Percentiles rank a stretch among this genome's conserved stretches.
phyloP scores from a whole-genome alignment of 2,888 invertebrate genomes.

The Sipha maydis region DNA sequence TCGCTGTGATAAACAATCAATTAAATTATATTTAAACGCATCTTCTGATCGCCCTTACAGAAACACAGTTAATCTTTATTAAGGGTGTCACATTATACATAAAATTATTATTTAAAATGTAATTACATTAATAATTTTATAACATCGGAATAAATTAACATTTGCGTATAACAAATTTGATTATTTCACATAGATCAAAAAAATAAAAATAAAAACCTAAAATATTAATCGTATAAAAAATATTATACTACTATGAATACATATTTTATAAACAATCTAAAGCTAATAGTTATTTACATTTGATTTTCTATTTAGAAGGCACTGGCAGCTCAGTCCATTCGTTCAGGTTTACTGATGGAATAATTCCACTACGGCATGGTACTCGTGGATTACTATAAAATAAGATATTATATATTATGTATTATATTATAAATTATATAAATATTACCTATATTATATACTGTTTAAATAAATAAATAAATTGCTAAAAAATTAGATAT shows the following conservation, averaged over 20 bases:
- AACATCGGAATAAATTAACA: neutral
- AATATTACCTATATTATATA: no score
- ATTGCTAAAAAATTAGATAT: no score
- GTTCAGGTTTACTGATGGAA: conserved; percentile 86
- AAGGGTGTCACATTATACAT: neutral
- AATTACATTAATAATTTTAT: neutral
- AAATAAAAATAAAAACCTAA: neutral
- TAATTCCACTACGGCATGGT: conserved; percentile 87
- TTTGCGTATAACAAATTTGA: neutral
- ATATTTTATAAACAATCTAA: neutral
- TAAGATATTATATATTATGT: no score
- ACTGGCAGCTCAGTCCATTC: conserved; percentile 84
- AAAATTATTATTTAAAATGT: neutral
- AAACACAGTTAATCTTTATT: neutral
- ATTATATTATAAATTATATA: no score
- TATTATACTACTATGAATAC: neutral
- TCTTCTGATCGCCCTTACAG: neutral
- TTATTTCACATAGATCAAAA: neutral
- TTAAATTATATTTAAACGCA: neutral
- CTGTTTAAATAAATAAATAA: no score
- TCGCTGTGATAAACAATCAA: conserved; percentile 15
- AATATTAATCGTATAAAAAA: neutral
- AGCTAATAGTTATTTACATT: neutral
- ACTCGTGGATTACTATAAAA: conserved; percentile 81
- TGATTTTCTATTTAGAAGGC: neutral